Evolutionary conservation across 2,113 vertebrate genomes (phyloP).

Genomic region (Anhinga rufa): DNA sequence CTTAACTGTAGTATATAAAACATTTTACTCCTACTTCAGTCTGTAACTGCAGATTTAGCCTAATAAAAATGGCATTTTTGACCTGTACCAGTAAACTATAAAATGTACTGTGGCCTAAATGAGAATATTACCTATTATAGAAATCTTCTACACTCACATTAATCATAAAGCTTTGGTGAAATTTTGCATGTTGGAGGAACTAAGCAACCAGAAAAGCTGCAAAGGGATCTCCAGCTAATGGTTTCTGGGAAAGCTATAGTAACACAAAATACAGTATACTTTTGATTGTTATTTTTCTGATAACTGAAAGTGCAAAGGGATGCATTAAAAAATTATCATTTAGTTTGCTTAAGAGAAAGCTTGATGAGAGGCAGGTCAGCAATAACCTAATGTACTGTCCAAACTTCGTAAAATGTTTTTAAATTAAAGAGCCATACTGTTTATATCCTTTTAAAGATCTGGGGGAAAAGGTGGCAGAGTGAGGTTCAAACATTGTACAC

Average conservation of each 20-base stretch:
- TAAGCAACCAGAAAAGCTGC: background rate
- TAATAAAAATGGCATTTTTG: constrained; percentile 23
- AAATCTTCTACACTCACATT: background rate
- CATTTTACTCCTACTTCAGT: background rate
- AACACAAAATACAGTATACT: background rate
- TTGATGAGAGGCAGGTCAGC: background rate
- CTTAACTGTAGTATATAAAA: background rate
- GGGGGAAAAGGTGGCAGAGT: accelerated
- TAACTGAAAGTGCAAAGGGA: background rate
- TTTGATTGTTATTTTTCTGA: background rate
- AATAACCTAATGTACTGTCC: background rate
- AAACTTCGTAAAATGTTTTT: background rate
- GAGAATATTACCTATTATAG: background rate
- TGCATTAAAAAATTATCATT: background rate
- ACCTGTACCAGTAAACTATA: background rate
- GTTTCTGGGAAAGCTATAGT: background rate
- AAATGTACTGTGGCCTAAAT: background rate
- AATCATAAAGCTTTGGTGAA: background rate
- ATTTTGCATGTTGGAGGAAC: background rate
- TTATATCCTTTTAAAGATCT: background rate
- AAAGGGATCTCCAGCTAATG: background rate
- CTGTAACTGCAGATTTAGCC: background rate
- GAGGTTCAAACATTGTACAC: accelerated
- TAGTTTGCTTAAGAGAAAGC: background rate
- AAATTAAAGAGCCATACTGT: background rate